These are phyloP conservation scores for Bettongia penicillata DNA, from an alignment of 2,113 vertebrate species.

Conservation along the genomic window DNA sequence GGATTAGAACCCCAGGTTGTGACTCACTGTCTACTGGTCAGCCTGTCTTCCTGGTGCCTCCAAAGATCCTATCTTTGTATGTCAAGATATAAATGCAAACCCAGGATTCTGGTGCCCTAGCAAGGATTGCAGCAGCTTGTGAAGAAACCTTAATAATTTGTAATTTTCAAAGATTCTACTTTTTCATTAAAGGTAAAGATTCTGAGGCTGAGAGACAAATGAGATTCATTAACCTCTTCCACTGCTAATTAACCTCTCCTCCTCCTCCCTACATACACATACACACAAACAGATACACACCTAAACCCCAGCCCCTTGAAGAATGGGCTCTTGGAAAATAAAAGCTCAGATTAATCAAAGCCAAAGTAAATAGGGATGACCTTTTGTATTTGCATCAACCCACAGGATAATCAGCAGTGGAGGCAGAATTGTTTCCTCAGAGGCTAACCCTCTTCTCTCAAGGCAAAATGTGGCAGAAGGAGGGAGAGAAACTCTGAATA, in stretches of 20 bases:
- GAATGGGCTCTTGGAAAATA: not conserved
- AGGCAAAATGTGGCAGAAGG: not conserved
- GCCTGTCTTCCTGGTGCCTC: not conserved
- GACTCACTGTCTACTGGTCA: not conserved
- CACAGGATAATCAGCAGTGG: not conserved
- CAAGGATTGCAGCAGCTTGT: too few species aligned
- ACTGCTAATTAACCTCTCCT: conserved; percentile 32
- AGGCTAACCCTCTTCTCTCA: not conserved
- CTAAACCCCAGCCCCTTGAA: not conserved
- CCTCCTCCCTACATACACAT: not conserved
- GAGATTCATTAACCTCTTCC: not conserved
- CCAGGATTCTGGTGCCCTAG: not conserved
- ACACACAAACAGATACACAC: not conserved
- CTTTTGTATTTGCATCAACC: not conserved
- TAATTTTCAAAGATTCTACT: not conserved
- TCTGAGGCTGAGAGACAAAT: not conserved
- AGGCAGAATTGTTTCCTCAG: not conserved
- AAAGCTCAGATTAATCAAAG: conserved; percentile 26
- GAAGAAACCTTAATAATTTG: not conserved
- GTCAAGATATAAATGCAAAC: not conserved
- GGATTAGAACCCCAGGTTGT: not conserved
- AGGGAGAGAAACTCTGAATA: not conserved
- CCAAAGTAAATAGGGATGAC: not conserved
- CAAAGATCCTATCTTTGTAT: not conserved
- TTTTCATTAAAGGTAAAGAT: not conserved